A percentile compares a stretch with the other conserved stretches of the same genome.
These are phyloP conservation scores for Carcharodon carcharias DNA, from an alignment of 2,797 vertebrate genomes.

Conservation along the genomic window DNA sequence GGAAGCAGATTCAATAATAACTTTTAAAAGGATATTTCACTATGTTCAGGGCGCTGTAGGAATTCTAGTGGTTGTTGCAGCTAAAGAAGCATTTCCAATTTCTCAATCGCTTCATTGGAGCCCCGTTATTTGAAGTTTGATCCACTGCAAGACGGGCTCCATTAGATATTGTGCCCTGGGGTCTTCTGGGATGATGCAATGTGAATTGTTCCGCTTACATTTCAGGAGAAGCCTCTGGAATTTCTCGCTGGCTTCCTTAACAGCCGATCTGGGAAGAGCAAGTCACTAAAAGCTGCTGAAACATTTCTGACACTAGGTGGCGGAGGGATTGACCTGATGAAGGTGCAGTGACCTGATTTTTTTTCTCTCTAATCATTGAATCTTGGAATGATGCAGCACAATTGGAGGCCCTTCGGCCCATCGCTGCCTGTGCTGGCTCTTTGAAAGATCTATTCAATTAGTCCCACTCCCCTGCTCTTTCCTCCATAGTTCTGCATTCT, in stretches of 20 bases:
- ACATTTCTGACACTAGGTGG: slow-evolving; percentile 29
- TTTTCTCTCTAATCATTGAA: background rate
- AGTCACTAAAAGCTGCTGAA: slow-evolving; percentile 39
- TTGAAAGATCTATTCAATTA: background rate
- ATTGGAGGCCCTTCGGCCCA: background rate
- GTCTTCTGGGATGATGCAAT: no score
- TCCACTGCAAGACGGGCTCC: background rate
- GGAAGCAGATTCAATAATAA: background rate
- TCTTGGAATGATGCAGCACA: background rate
- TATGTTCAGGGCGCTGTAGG: background rate
- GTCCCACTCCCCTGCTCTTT: background rate
- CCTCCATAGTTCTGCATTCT: background rate
- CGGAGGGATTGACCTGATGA: slow-evolving; percentile 25
- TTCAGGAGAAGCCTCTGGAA: slow-evolving; percentile 63
- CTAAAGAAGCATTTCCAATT: no score
- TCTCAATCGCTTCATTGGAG: no score
- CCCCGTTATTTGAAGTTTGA: background rate
- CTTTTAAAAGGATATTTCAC: background rate
- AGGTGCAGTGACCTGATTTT: background rate
- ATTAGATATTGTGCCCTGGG: background rate
- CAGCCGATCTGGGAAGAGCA: slow-evolving; percentile 47
- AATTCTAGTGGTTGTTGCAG: no score
- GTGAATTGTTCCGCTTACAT: slow-evolving; percentile 16
- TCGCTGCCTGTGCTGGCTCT: background rate
- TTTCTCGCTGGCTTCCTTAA: slow-evolving; percentile 63